A percentile compares a stretch with the other conserved stretches of the same genome.
phyloP scores from a whole-genome alignment of 2,888 invertebrate species.

The Rosalia funebris region DNA sequence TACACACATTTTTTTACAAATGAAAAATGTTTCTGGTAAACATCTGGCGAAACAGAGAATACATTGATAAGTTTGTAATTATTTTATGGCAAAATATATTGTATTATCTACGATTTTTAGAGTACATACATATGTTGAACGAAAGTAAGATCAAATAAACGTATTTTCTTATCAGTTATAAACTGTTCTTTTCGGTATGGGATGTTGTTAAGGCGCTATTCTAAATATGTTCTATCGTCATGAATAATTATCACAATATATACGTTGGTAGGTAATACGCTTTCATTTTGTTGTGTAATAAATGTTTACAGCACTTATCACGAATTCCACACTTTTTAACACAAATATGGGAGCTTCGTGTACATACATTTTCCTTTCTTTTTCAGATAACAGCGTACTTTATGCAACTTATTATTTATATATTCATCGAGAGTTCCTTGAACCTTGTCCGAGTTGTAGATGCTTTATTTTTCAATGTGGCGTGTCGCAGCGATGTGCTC shows the following conservation, averaged over 20 bases:
- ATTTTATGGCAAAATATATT: no score
- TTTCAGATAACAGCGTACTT: constrained; percentile 7
- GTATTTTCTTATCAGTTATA: no score
- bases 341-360: background rate
- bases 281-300: constrained; percentile 4
- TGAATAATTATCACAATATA: background rate
- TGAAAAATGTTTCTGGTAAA: no score
- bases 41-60: no score
- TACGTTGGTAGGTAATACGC: background rate
- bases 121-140: no score
- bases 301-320: constrained; percentile 2
- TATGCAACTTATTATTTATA: constrained; percentile 23
- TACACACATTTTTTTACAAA: no score
- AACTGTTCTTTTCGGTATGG: no score
- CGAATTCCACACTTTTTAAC: constrained; percentile 3
- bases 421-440: constrained; percentile 12
- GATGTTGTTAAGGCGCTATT: no score
- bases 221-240: no score
- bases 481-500: background rate
- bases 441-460: constrained; percentile 4
- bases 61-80: no score
- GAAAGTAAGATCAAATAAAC: no score
- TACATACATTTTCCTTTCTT: constrained; percentile 12
- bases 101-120: no score
- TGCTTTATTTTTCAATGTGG: constrained; percentile 10